Percentiles rank a stretch among this genome's conserved stretches.
phyloP scores from a whole-genome alignment of 2,888 invertebrate species.

The Perithous albicinctus region DNA sequence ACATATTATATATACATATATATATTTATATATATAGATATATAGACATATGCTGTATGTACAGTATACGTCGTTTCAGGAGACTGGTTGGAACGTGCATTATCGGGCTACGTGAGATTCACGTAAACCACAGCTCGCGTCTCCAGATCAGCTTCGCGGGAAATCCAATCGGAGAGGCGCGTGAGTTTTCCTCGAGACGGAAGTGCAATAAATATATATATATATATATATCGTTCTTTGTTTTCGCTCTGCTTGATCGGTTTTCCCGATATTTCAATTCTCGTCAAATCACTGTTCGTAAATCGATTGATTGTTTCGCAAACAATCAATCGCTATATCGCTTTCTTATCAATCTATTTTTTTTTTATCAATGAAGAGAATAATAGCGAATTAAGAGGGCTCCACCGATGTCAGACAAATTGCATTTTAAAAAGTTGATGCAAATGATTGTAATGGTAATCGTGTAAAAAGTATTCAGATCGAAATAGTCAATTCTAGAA shows the following conservation, averaged over 20 bases:
- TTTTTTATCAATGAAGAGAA: not conserved
- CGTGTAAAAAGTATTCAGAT: too few relatives aligned
- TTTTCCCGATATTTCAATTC: not conserved
- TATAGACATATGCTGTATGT: too few relatives aligned
- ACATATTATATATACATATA: not conserved
- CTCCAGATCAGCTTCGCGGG: not conserved
- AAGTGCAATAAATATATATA: too few relatives aligned
- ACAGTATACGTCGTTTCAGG: not conserved
- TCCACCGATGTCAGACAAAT: too few relatives aligned
- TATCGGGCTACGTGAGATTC: conserved; percentile 54
- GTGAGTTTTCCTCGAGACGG: conserved; percentile 34
- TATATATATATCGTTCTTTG: conserved; percentile 6
- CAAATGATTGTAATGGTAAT: too few relatives aligned
- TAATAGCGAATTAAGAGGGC: too few relatives aligned
- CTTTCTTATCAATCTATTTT: not conserved
- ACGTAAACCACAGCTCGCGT: conserved; percentile 28
- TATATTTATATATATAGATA: not conserved
- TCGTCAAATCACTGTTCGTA: not conserved
- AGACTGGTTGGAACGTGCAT: conserved; percentile 35
- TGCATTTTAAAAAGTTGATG: too few relatives aligned
- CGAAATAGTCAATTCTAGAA: too few relatives aligned
- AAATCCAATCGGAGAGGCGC: conserved; percentile 18
- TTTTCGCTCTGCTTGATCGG: not conserved
- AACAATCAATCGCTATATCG: not conserved
- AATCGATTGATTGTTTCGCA: not conserved